phyloP scores from a whole-genome alignment of 2,888 invertebrate genomes.

The Dynastes tityus region DNA sequence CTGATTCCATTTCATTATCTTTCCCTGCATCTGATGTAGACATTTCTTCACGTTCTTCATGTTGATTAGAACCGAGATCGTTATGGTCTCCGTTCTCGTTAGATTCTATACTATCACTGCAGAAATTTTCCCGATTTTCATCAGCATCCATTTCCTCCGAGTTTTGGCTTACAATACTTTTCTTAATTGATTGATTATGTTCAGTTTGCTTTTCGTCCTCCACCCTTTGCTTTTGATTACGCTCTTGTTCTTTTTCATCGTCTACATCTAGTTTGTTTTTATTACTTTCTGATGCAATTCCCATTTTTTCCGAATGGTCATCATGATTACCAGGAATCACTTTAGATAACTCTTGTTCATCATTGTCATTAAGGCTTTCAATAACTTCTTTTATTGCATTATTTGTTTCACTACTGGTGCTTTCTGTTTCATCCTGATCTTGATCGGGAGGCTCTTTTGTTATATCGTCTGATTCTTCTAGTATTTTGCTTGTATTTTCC shows the following conservation, averaged over 20 bases:
- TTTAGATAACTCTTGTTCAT: neutral
- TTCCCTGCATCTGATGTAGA: neutral
- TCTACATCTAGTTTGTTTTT: constrained; percentile 1
- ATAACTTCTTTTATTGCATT: constrained; percentile 5
- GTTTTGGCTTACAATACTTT: constrained; percentile 32
- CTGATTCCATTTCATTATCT: constrained; percentile 16
- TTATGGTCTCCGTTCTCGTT: constrained; percentile 34
- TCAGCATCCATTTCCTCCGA: constrained; percentile 13
- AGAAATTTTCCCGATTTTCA: constrained; percentile 18
- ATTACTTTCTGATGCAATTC: constrained; percentile 18
- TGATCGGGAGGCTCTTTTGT: constrained; percentile 43
- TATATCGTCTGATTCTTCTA: constrained; percentile 1
- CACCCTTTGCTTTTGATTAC: constrained; percentile 4
- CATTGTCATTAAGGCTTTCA: constrained; percentile 1
- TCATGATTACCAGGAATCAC: neutral
- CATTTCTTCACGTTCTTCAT: constrained; percentile 1
- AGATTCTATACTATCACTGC: constrained; percentile 21
- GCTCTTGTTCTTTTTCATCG: constrained; percentile 28
- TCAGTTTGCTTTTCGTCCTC: neutral
- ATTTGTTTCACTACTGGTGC: neutral
- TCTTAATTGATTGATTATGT: constrained; percentile 27
- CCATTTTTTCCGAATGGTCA: constrained; percentile 15
- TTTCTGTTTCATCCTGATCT: constrained; percentile 23
- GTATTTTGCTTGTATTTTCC: constrained; percentile 15
- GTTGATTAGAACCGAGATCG: constrained; percentile 8